A percentile compares a stretch with the other conserved stretches of the same genome.
Conservation (phyloP, 2,113 vertebrate species). For the Xiphophorus couchianus region DNA sequence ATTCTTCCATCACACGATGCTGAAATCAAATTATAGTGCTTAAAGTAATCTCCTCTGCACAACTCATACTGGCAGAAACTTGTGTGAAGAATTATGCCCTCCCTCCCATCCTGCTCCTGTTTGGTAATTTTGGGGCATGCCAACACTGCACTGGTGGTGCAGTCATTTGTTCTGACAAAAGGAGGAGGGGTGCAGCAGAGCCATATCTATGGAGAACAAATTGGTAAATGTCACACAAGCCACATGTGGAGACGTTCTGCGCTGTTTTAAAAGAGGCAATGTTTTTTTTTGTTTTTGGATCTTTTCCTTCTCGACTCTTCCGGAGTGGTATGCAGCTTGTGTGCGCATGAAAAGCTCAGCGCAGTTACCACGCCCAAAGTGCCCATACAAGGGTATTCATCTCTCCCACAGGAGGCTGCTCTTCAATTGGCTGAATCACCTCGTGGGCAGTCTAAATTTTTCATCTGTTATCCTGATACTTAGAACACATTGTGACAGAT, state of each 20-base stretch:
- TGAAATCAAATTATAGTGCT: conserved; percentile 30
- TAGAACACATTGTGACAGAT: neutral
- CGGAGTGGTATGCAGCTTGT: neutral
- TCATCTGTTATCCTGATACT: neutral
- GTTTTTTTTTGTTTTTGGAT: neutral
- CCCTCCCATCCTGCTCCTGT: conserved; percentile 14
- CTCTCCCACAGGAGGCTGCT: neutral
- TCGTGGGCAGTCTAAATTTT: neutral
- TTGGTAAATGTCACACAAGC: conserved; percentile 13
- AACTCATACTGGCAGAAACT: conserved; percentile 11
- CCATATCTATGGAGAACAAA: conserved; percentile 21
- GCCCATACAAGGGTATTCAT: neutral
- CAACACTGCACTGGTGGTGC: conserved; percentile 18
- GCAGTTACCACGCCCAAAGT: neutral
- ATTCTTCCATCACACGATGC: conserved; percentile 4
- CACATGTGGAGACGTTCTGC: conserved; percentile 7
- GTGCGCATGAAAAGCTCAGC: neutral
- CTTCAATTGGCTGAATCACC: neutral
- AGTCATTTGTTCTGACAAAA: conserved; percentile 37
- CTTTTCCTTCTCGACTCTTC: neutral
- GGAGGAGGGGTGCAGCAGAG: conserved; percentile 13
- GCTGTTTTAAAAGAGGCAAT: neutral
- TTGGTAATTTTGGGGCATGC: conserved; percentile 29
- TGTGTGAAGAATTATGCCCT: conserved; percentile 16
- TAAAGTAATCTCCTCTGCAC: conserved; percentile 30